Base-by-base conservation (phyloP, 2,113 vertebrate species). In the Cygnus buccinator region DNA sequence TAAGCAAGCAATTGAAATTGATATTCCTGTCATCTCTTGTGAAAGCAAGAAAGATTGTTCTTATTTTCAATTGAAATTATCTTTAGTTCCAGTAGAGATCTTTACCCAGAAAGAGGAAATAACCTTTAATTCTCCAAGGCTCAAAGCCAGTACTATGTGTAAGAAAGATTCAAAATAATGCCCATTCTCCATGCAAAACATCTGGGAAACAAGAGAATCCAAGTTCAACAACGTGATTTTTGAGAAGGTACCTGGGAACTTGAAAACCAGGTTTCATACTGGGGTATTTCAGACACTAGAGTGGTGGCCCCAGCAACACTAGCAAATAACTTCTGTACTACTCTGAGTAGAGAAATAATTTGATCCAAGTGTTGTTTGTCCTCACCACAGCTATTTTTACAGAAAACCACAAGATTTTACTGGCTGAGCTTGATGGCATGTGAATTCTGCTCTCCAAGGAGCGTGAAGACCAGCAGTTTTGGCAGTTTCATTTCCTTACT, bases 371-470 rank as follows among this genome's bases (percentile, higher is more conserved):
- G 33, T 10, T 90, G 26, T 10, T 48, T 90, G 35, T 71, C 52
- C 20, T 81, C 35, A 63, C n/a, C 72, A 44, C 65, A 84, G 31
- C 39, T 84, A 78, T 84, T 90, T 93, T 86, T 81, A 39, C 43
- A 84, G 68, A 80, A 86, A 89, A 10, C 85, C 65, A n/a, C 26
- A 89, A 68, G 68, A 28, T 78, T 89, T 95, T 94, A 61, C 29
- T 67, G 48, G 43, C 46, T 77, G n/a, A 20, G 44, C 9, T 74
- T 1, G 3, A 59, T 43, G 44, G 35, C 52, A 43, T 6, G 12
- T 75, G 68, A 62, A 61, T 21, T 73, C 35, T 70, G 52, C 37
- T 90, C 39, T 86, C 39, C 44, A 37, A 92, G 18, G 33, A 58
- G 16, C 6, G 22, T 9, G 26, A 71, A 81, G 33, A 71, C 23